Conservation (phyloP, 2,797 vertebrate genomes). For the Taenioides sp. region DNA sequence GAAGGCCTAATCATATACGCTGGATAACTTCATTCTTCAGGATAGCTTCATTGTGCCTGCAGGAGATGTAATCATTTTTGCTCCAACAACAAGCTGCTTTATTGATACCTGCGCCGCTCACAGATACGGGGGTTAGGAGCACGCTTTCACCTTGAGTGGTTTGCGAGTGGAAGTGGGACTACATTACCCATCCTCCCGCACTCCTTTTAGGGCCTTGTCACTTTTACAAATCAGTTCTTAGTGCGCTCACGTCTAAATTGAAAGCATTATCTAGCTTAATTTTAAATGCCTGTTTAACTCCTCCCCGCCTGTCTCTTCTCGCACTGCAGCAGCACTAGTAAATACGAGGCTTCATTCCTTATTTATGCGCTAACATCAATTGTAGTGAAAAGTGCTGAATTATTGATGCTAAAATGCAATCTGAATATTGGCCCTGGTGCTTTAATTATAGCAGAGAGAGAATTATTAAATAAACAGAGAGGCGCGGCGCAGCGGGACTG, state of each 20-base stretch:
- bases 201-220: constrained; percentile 80
- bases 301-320: constrained; percentile 47
- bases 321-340: constrained; percentile 63
- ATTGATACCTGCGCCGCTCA: constrained; percentile 66
- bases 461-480: constrained; percentile 80
- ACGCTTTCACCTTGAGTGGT: constrained; percentile 76
- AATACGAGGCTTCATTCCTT: constrained; percentile 83
- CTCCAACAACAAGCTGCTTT: constrained; percentile 70
- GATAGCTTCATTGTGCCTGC: constrained; percentile 64
- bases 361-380: constrained; percentile 83
- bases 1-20: constrained; percentile 70
- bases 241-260: constrained; percentile 74
- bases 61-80: constrained; percentile 67
- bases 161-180: constrained; percentile 70
- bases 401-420: constrained; percentile 87
- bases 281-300: constrained; percentile 84
- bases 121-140: constrained; percentile 49
- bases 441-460: constrained; percentile 82
- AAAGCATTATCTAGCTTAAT: constrained; percentile 84
- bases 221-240: constrained; percentile 81
- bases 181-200: constrained; percentile 68
- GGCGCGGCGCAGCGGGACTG: constrained; percentile 50
- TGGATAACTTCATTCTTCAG: constrained; percentile 71
- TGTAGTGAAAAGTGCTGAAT: constrained; percentile 84
- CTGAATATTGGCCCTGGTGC: constrained; percentile 80